These are phyloP conservation scores for Zootermopsis nevadensis DNA, from an alignment of 2,888 invertebrate species.

Conservation along the genomic window DNA sequence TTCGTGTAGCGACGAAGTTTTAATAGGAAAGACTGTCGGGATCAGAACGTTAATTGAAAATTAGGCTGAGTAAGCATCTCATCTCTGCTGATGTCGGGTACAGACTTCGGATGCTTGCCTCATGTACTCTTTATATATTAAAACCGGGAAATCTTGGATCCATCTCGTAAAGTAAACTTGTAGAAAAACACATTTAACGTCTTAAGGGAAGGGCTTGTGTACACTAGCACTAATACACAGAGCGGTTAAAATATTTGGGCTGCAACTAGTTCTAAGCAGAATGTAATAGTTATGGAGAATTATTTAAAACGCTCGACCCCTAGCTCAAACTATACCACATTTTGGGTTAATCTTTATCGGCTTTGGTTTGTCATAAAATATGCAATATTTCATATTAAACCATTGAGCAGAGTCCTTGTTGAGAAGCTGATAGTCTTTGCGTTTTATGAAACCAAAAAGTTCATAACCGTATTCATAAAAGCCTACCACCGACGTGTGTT, in stretches of 20 bases:
- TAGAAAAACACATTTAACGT: constrained; percentile 43
- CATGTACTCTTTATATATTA: constrained; percentile 45
- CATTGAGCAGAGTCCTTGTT: no score
- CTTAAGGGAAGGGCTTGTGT: neutral
- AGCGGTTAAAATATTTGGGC: constrained; percentile 10
- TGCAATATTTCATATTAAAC: no score
- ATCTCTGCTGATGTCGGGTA: constrained; percentile 11
- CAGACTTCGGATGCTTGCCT: neutral
- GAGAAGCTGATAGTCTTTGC: no score
- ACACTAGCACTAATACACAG: constrained; percentile 6
- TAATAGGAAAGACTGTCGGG: constrained; percentile 50
- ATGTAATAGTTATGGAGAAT: neutral
- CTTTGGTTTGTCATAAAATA: no score
- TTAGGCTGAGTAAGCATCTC: constrained; percentile 52
- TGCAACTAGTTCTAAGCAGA: constrained; percentile 9
- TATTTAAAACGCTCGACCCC: neutral
- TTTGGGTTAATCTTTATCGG: no score
- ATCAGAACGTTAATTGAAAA: constrained; percentile 53
- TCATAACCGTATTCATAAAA: no score
- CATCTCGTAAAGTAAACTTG: constrained; percentile 45
- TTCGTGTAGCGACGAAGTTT: constrained; percentile 48
- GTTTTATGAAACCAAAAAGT: no score
- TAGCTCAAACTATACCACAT: no score
- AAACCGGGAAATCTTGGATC: constrained; percentile 46
- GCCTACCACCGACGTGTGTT: no score